phyloP scores from a whole-genome alignment of 1,140 invertebrate species.

The Panulirus ornatus region DNA sequence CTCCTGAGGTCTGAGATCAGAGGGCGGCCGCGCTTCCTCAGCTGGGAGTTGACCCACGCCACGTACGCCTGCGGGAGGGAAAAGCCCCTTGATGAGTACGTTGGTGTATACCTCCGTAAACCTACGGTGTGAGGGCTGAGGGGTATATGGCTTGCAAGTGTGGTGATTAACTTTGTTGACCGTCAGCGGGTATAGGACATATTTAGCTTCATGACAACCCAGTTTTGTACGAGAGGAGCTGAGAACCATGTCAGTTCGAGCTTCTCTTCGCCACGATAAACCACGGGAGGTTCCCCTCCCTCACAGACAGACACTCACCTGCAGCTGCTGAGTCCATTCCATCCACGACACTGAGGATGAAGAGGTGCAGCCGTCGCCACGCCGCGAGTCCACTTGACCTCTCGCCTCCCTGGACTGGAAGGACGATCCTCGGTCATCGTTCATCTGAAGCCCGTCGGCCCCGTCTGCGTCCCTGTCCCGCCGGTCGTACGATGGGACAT shows the following conservation, averaged over 20 bases:
- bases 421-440: slow-evolving; percentile 42
- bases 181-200: no score
- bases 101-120: no score
- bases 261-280: no score
- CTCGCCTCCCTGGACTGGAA: neutral
- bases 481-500: slow-evolving; percentile 7
- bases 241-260: no score
- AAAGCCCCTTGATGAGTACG: no score
- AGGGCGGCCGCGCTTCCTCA: slow-evolving; percentile 78
- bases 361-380: slow-evolving; percentile 38
- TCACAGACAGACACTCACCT: no score
- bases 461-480: slow-evolving; percentile 50
- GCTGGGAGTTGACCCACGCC: slow-evolving; percentile 80
- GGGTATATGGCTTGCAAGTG: no score
- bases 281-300: no score
- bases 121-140: no score
- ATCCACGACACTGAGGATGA: slow-evolving; percentile 75
- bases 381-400: neutral
- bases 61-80: slow-evolving; percentile 78
- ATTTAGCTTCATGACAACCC: no score
- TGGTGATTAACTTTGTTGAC: no score
- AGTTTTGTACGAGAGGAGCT: no score
- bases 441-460: slow-evolving; percentile 39
- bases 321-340: slow-evolving; percentile 77
- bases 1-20: slow-evolving; percentile 79